A percentile compares a stretch with the other conserved stretches of the same genome.
Evolutionary conservation across 2,113 vertebrate species (phyloP).

Genomic region (Genyomyrus donnyi): DNA sequence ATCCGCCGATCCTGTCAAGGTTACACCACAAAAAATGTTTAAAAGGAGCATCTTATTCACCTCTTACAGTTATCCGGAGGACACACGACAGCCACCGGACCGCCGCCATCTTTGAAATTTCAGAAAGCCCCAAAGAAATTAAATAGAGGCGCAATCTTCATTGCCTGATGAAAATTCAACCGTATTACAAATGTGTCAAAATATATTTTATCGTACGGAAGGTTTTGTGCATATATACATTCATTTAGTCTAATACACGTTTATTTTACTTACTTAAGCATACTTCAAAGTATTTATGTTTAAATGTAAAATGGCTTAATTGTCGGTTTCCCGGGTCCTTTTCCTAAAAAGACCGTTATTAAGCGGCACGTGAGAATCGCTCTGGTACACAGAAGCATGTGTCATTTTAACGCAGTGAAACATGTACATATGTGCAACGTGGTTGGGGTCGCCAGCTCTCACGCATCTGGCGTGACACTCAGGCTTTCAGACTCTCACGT

Average conservation of each 20-base stretch:
- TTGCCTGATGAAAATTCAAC: conserved; percentile 42
- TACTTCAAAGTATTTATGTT: background rate
- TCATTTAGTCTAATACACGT: background rate
- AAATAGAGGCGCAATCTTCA: background rate
- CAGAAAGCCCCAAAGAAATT: conserved; percentile 32
- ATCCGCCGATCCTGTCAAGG: background rate
- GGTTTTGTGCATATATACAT: background rate
- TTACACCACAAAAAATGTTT: background rate
- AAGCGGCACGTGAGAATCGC: background rate
- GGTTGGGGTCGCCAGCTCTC: too few species aligned
- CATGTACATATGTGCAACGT: background rate
- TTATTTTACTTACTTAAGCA: background rate
- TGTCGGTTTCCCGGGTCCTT: background rate
- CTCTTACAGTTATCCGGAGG: conserved; percentile 45
- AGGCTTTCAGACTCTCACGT: too few species aligned
- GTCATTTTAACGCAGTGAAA: background rate
- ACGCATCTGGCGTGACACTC: too few species aligned
- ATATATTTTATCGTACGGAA: background rate
- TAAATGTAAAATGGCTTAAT: background rate
- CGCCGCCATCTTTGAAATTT: conserved; percentile 50
- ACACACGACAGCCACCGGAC: conserved; percentile 38
- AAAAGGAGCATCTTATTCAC: conserved; percentile 31
- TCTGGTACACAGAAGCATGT: background rate
- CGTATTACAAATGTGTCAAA: background rate
- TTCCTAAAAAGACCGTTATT: background rate